Evolutionary conservation across 2,888 invertebrate species (phyloP).

Genomic region (Nudaria mundana): DNA sequence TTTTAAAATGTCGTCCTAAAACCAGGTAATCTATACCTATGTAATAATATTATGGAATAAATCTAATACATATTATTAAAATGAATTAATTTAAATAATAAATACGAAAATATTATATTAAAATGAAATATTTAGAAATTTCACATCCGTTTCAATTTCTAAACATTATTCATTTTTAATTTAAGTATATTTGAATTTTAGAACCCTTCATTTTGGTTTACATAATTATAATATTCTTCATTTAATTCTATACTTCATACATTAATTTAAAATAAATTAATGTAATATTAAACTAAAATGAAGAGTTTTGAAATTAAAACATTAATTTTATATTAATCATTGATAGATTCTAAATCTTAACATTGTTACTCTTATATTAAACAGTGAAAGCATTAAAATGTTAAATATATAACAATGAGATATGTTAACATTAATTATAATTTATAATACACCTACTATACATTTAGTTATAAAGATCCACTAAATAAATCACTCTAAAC

Average conservation of each 20-base stretch:
- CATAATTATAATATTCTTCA: no score
- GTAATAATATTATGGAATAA: constrained; percentile 4
- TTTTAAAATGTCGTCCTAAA: constrained; percentile 23
- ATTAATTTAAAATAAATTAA: no score
- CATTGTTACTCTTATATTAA: constrained; percentile 35
- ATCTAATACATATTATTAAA: neutral
- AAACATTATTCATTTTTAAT: constrained; percentile 13
- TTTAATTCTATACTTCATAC: no score
- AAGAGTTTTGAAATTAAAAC: no score
- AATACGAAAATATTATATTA: constrained; percentile 8
- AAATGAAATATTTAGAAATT: constrained; percentile 15
- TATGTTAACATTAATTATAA: constrained; percentile 61
- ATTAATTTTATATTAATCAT: no score
- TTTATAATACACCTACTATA: constrained; percentile 38
- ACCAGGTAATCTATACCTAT: constrained; percentile 31
- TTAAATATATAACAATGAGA: constrained; percentile 51
- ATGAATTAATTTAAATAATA: neutral
- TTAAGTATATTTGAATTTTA: constrained; percentile 5
- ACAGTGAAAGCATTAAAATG: constrained; percentile 35
- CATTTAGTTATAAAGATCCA: constrained; percentile 39
- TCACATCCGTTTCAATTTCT: no score
- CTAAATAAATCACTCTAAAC: constrained; percentile 20
- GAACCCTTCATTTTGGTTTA: constrained; percentile 19
- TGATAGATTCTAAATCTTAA: no score
- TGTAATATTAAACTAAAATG: no score